A percentile compares a stretch with the other conserved stretches of the same genome.
Conservation (phyloP, 2,113 vertebrate genomes). For the Myrmecobius fasciatus region DNA sequence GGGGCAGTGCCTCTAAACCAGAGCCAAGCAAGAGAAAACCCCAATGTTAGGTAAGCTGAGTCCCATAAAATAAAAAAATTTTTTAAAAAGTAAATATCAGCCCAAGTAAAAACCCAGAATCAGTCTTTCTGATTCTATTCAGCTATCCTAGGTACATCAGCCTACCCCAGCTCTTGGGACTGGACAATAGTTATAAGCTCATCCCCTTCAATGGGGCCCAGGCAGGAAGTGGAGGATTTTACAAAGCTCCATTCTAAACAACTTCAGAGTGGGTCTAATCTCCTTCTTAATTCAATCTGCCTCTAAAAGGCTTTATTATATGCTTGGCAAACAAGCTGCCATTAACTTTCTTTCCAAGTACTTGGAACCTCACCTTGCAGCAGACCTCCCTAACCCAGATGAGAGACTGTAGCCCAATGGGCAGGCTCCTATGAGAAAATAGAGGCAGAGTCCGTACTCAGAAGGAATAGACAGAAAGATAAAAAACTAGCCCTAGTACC, state of each 20-base stretch:
- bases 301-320: slow-evolving; percentile 36
- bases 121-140: neutral
- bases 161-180: neutral
- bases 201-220: slow-evolving; percentile 49
- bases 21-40: neutral
- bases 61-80: neutral
- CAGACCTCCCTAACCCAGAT: neutral
- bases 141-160: neutral
- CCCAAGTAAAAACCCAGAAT: neutral
- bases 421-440: neutral
- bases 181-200: slow-evolving; percentile 56
- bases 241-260: slow-evolving; percentile 72
- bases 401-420: neutral
- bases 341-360: neutral
- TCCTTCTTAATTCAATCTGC: slow-evolving; percentile 62
- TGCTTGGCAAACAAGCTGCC: neutral
- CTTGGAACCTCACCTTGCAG: neutral
- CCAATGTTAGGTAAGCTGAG: neutral
- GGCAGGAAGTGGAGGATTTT: slow-evolving; percentile 73
- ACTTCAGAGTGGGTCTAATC: slow-evolving; percentile 68
- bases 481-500: neutral
- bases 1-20: neutral
- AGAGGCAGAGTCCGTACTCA: neutral
- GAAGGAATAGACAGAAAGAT: neutral
- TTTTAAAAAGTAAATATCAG: neutral